phyloP scores from a whole-genome alignment of 2,113 vertebrate species.

The Elephantulus edwardii region DNA sequence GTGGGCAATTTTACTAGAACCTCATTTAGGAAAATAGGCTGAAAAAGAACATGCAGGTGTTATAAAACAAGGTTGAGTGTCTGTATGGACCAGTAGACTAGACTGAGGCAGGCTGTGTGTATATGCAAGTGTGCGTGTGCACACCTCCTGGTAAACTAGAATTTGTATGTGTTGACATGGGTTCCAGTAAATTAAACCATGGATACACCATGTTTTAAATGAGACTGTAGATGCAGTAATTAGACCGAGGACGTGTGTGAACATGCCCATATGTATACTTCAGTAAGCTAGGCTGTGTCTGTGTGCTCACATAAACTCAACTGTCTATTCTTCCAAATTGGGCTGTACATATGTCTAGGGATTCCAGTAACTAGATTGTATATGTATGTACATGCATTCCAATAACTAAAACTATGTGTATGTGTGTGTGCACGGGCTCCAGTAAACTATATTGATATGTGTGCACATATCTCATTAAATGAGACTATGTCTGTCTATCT shows the following conservation, averaged over 20 bases:
- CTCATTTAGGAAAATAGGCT: constrained; percentile 99
- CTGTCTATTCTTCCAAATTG: background rate
- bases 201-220: no score
- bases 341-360: background rate
- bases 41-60: constrained; percentile 69
- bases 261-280: rapidly evolving
- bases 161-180: no score
- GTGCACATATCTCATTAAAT: background rate
- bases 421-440: background rate
- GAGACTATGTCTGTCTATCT: background rate
- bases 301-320: no score
- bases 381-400: background rate
- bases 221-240: no score
- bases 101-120: no score
- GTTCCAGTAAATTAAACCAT: background rate
- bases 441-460: background rate
- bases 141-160: rapidly evolving
- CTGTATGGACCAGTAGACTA: background rate
- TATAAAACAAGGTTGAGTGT: background rate
- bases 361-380: background rate
- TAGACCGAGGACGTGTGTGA: background rate
- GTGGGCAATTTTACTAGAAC: constrained; percentile 98
- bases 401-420: background rate
- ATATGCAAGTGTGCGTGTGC: background rate
- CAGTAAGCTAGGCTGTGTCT: background rate